phyloP scores from a whole-genome alignment of 2,888 invertebrate species.

The Lepidonotus clava region DNA sequence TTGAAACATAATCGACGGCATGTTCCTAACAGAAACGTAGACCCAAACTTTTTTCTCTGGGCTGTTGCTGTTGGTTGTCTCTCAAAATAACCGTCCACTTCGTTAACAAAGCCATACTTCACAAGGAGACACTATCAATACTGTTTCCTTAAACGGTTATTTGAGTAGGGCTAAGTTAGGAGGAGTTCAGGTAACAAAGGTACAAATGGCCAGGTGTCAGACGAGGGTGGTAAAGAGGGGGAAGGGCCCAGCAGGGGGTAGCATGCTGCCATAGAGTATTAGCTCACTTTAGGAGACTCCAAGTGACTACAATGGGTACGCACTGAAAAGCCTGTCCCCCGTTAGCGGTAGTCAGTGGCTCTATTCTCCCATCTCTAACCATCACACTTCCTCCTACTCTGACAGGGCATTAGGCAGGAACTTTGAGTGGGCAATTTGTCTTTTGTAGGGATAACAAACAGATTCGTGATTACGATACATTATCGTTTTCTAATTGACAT shows the following conservation, averaged over 20 bases:
- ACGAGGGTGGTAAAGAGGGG: background rate
- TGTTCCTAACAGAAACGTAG: too few species aligned
- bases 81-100: background rate
- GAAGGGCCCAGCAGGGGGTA: background rate
- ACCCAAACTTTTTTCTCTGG: too few species aligned
- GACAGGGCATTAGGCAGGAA: too few species aligned
- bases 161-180: background rate
- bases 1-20: too few species aligned
- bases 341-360: too few species aligned
- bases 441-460: too few species aligned
- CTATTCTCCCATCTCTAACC: too few species aligned
- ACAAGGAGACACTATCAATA: conserved; percentile 3
- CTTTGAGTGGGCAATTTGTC: too few species aligned
- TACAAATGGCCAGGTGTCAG: conserved; percentile 28
- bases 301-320: background rate
- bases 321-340: background rate
- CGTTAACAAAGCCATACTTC: background rate
- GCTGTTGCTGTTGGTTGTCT: too few species aligned
- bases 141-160: conserved; percentile 24
- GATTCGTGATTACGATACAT: too few species aligned
- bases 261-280: background rate
- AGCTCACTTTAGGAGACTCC: background rate
- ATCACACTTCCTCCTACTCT: too few species aligned
- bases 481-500: too few species aligned
- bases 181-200: background rate